Conservation (phyloP, 1,140 invertebrate genomes). For the Chironomus tepperi region DNA sequence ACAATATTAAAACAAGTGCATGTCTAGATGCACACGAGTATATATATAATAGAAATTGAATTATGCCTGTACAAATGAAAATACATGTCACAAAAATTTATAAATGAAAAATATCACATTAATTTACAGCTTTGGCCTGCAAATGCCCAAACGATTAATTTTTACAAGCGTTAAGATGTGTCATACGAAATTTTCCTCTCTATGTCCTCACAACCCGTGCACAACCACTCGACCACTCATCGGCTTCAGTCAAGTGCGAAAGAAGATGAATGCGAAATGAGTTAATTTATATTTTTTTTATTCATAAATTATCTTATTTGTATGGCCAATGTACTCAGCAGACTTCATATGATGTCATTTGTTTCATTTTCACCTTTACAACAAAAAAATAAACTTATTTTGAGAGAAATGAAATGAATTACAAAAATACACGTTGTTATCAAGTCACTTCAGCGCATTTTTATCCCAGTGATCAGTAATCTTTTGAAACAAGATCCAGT, state of each 20-base stretch:
- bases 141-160: conserved; percentile 13
- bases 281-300: conserved; percentile 3
- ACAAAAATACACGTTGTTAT: no score
- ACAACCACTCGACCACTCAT: conserved; percentile 5
- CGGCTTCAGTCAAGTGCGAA: neutral
- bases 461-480: no score
- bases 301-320: no score
- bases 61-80: conserved; percentile 8
- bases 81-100: neutral
- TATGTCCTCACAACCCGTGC: neutral
- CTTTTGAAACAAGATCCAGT: no score
- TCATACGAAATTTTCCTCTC: neutral
- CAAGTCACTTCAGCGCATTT: no score
- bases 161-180: neutral
- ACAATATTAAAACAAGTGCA: neutral
- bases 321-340: neutral
- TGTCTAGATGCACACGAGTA: neutral
- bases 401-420: no score
- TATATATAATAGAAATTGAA: neutral
- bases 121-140: conserved; percentile 11
- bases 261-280: conserved; percentile 12
- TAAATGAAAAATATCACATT: conserved; percentile 14
- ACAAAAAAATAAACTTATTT: no score
- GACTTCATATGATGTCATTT: neutral
- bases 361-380: neutral